phyloP scores from a whole-genome alignment of 1,140 invertebrate genomes.

The Scylla paramamosain region DNA sequence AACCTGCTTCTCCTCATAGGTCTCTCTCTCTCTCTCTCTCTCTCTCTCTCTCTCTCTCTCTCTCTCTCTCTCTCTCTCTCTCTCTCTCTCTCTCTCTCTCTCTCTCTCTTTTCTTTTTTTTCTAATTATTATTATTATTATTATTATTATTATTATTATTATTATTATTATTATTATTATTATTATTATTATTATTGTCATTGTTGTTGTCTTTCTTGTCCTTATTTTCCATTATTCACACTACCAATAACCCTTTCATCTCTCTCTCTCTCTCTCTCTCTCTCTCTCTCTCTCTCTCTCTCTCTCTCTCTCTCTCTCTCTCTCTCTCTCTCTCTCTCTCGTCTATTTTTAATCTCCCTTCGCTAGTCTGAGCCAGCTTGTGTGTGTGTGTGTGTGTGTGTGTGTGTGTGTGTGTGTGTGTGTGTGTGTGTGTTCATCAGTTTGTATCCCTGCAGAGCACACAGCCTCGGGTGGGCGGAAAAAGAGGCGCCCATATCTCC shows the following conservation, averaged over 20 bases:
- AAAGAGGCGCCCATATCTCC: conserved; percentile 87
- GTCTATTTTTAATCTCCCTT: conserved; percentile 23
- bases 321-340: background rate
- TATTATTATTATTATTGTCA: no score
- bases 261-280: conserved; percentile 7
- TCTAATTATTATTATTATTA: background rate
- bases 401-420: conserved; percentile 38
- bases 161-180: no score
- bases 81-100: background rate
- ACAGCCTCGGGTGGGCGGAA: conserved; percentile 60
- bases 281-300: conserved; percentile 37
- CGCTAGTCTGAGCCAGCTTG: background rate
- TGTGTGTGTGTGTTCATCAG: background rate
- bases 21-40: background rate
- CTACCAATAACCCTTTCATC: background rate
- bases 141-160: no score
- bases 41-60: background rate
- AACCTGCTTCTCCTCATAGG: background rate
- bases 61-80: conserved; percentile 15
- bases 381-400: conserved; percentile 42
- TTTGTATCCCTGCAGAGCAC: conserved; percentile 57
- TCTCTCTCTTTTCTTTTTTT: background rate
- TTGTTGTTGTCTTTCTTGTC: background rate
- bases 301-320: conserved; percentile 28
- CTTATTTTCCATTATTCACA: background rate